Base-by-base conservation (phyloP, 92 coral and sea anemone genomes). In the Zoanthus gigantus region DNA sequence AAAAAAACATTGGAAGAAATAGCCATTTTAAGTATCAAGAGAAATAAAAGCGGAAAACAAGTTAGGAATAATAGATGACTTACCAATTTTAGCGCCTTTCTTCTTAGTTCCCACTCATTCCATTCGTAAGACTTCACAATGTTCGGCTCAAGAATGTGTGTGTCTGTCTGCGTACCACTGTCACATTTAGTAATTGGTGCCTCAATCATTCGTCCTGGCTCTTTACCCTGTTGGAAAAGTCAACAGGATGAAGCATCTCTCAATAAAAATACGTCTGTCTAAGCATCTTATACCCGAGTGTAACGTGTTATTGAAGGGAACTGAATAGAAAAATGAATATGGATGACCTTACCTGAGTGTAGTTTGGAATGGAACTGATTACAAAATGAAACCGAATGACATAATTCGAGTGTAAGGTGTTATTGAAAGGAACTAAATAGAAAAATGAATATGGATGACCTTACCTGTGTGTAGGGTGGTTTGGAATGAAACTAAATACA, bases 121-220 rank as follows among this genome's bases (percentile, higher is more conserved):
- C 99, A 97, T 89, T 97, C 99, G 57, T 97, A 97, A 2, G 99
- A 95, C 84, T 97, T 97, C 71, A 95, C 99, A 79, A 97, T 97
- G 86, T 97, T 97, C 0, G 95, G 89, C 92, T 97, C 99, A 82
- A 97, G 88, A 85, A 97, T 95, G 86, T 97, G 99, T 2, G 99
- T 97, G 91, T 97, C 99, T 66, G 99, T 97, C 90, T 97, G 99
- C 53, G 99, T 97, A 7, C 99, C 99, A 87, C 98, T 97, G 90
- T 97, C 99, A 65, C 99, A 97, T 78, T 97, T 97, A 47, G 98
- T 97, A 60, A 97, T 93, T 37, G 99, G 99, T 11, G 98, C 99
- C 85, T 97, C 99, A 8, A 90, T 94, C 94, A 95, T 93, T 68
- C 98, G 91, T 4, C 99, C 98, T 13, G 94, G 95, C 48, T 95